These are phyloP conservation scores for Riptortus pedestris DNA, from an alignment of 1,140 invertebrate species.

Conservation along the genomic window DNA sequence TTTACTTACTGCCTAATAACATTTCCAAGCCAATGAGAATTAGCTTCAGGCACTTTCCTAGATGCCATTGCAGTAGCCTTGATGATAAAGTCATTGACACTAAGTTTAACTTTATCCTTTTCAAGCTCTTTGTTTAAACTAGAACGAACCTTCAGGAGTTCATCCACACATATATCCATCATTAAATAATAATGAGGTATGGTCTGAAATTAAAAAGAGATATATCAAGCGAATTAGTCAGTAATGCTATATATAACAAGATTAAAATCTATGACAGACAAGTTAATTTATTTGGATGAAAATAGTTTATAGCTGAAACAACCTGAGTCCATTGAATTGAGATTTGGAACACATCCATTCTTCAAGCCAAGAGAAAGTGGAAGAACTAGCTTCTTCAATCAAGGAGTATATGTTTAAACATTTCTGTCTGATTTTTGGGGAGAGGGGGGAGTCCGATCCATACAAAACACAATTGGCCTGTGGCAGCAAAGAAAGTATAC, in stretches of 20 bases:
- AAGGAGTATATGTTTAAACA: too few species aligned
- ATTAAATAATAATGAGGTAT: slow-evolving; percentile 97
- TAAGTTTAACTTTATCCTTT: slow-evolving; percentile 75
- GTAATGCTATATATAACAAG: background rate
- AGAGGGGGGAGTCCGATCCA: too few species aligned
- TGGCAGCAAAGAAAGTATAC: too few species aligned
- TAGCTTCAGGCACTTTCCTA: slow-evolving; percentile 86
- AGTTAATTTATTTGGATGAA: too few species aligned
- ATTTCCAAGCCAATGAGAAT: slow-evolving; percentile 91
- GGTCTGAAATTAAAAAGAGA: slow-evolving; percentile 37
- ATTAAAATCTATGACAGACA: background rate
- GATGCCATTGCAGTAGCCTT: slow-evolving; percentile 89
- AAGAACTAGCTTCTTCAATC: too few species aligned
- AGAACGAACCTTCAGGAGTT: slow-evolving; percentile 49
- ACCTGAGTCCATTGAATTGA: too few species aligned
- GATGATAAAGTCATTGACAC: slow-evolving; percentile 95
- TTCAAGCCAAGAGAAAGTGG: too few species aligned
- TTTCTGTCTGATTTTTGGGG: too few species aligned
- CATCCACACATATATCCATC: slow-evolving; percentile 75
- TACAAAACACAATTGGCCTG: too few species aligned
- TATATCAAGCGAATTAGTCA: background rate
- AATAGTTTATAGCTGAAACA: too few species aligned
- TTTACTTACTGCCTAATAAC: slow-evolving; percentile 80
- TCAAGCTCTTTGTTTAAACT: slow-evolving; percentile 63
- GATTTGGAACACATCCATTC: too few species aligned